Evolutionary conservation across 1,140 invertebrate species (phyloP).

Genomic region (Meloidogyne chitwoodi): DNA sequence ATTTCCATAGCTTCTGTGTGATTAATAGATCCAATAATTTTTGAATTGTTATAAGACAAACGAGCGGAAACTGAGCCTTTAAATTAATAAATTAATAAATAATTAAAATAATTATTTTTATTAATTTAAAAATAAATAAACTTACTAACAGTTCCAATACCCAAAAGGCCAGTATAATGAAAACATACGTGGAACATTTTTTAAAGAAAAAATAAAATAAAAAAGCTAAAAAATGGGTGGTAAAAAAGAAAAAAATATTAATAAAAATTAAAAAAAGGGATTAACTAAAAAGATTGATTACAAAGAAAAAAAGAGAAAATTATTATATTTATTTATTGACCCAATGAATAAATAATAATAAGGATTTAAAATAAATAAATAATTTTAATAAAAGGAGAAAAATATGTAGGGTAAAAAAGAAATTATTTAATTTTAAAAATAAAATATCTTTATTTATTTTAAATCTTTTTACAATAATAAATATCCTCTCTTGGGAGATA

Average conservation of each 20-base stretch:
- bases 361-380: no score
- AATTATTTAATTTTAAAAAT: no score
- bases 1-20: conserved; percentile 70
- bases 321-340: neutral
- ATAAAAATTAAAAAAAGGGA: conserved; percentile 12
- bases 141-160: conserved; percentile 49
- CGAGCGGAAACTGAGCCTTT: conserved; percentile 42
- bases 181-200: conserved; percentile 47
- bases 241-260: conserved; percentile 3
- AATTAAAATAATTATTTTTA: neutral
- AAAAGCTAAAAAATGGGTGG: neutral
- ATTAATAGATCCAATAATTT: conserved; percentile 62
- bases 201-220: neutral
- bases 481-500: no score
- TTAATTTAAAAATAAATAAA: neutral
- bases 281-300: neutral
- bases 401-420: no score
- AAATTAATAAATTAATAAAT: conserved; percentile 11
- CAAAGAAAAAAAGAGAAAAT: neutral
- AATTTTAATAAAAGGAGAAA: no score
- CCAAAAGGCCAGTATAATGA: conserved; percentile 49
- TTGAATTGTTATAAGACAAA: neutral
- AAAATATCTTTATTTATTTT: no score
- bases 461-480: no score
- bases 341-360: no score